Evolutionary conservation across 2,113 vertebrate species (phyloP).

Genomic region (Pygoscelis adeliae): DNA sequence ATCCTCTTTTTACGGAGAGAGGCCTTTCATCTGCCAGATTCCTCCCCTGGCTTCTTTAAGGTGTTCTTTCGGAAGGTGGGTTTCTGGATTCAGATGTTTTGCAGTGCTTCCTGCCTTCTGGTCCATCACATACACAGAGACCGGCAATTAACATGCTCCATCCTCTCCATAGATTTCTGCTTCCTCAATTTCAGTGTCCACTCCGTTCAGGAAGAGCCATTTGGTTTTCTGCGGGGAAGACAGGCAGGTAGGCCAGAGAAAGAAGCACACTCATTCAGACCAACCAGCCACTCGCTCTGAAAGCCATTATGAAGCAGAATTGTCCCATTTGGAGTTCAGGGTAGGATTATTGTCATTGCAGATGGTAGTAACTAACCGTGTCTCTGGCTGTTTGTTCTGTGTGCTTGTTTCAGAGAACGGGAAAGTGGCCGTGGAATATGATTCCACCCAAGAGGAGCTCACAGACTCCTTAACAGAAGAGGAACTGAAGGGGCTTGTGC

Average conservation of each 20-base stretch:
- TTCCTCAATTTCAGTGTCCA: neutral
- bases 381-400: neutral
- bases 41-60: neutral
- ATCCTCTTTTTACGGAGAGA: neutral
- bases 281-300: neutral
- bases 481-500: constrained; percentile 66
- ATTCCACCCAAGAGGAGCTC: constrained; percentile 50
- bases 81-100: neutral
- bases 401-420: constrained; percentile 71
- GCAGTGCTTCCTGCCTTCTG: neutral
- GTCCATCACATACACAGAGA: neutral
- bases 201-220: neutral
- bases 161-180: neutral
- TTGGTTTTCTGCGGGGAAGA: neutral
- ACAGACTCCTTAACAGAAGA: constrained; percentile 65
- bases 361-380: fast-evolving
- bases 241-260: neutral
- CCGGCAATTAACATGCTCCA: neutral
- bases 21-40: neutral
- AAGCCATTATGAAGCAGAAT: neutral
- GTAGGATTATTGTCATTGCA: neutral
- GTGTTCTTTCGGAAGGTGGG: neutral
- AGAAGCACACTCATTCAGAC: neutral
- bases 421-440: constrained; percentile 74
- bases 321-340: neutral